Evolutionary conservation across 2,888 invertebrate species (phyloP).

Genomic region (Adineta ricciae): DNA sequence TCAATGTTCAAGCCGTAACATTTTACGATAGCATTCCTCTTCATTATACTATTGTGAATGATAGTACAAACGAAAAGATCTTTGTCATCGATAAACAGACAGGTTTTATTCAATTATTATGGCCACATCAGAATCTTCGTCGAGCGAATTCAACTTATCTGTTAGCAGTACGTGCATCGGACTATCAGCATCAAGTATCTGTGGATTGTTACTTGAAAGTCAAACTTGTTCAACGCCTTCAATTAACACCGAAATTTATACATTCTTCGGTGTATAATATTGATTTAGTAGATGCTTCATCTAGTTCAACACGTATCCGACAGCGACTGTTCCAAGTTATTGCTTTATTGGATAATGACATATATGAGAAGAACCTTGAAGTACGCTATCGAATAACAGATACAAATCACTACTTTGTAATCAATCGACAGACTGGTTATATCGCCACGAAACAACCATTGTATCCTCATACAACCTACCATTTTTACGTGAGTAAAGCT

Average conservation of each 20-base stretch:
- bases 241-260: neutral
- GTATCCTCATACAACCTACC: neutral
- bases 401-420: neutral
- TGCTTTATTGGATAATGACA: neutral
- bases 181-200: neutral
- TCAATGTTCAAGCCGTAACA: neutral
- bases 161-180: neutral
- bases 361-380: neutral
- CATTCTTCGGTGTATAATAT: neutral
- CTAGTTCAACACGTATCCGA: neutral
- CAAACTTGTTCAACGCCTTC: neutral
- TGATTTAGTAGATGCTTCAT: neutral
- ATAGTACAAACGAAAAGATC: neutral
- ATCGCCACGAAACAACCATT: neutral
- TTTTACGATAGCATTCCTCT: neutral
- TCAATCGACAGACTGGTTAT: neutral
- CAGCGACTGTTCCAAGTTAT: slow-evolving; percentile 2
- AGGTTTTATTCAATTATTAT: neutral
- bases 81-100: neutral
- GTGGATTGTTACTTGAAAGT: neutral
- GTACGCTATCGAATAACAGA: neutral
- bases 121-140: neutral
- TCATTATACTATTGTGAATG: neutral
- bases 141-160: neutral
- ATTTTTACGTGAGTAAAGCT: neutral